Conservation (phyloP, 2,113 vertebrate genomes). For the Alectura lathami region DNA sequence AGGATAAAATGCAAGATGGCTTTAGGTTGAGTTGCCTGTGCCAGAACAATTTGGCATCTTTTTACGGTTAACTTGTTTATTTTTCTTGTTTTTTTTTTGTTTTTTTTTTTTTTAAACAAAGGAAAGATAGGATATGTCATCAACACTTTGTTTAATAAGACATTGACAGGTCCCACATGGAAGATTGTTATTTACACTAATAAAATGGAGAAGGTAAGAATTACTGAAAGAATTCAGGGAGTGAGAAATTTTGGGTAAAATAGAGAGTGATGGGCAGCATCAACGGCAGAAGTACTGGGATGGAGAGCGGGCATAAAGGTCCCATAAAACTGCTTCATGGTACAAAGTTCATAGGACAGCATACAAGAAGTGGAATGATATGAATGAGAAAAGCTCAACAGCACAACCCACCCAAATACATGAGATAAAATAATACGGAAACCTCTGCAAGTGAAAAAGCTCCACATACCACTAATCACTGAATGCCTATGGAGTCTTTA, state of each 20-base stretch:
- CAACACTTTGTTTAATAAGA: background rate
- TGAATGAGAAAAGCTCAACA: background rate
- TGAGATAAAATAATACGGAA: background rate
- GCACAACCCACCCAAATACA: background rate
- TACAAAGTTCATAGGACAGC: background rate
- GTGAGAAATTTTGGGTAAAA: background rate
- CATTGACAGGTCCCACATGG: background rate
- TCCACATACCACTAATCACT: background rate
- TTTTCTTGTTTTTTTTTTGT: too few relatives aligned
- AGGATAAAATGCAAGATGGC: background rate
- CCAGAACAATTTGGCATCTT: background rate
- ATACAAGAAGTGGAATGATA: background rate
- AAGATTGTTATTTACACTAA: background rate
- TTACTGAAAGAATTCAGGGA: background rate
- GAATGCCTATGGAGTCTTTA: background rate
- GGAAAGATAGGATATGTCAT: background rate
- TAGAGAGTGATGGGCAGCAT: background rate
- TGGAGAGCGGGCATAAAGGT: background rate
- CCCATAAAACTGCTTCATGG: rapidly evolving
- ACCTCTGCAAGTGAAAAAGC: background rate
- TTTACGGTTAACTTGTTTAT: background rate
- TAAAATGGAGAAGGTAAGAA: background rate
- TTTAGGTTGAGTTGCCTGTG: background rate
- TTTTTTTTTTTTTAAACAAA: background rate
- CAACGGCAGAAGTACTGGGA: background rate